Conservation (phyloP, 2,888 invertebrate species). For the Cepaea hortensis region DNA sequence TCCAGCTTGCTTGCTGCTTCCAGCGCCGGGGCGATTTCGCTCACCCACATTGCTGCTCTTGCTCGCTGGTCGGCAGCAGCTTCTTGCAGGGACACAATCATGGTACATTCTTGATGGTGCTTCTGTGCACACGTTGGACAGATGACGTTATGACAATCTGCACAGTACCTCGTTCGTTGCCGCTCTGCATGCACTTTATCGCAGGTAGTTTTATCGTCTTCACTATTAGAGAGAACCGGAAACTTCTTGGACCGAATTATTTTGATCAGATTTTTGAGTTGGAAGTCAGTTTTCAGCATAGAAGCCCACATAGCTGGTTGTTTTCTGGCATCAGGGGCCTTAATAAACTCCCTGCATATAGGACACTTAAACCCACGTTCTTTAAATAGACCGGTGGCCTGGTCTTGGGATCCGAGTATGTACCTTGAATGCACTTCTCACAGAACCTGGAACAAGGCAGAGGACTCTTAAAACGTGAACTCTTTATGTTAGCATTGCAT, state of each 20-base stretch:
- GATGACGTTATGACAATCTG: constrained; percentile 41
- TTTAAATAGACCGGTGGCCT: background rate
- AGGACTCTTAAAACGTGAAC: background rate
- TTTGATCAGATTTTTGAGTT: constrained; percentile 49
- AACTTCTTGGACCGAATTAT: constrained; percentile 28
- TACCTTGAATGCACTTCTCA: constrained; percentile 46
- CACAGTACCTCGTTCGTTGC: constrained; percentile 46
- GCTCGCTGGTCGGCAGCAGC: constrained; percentile 45
- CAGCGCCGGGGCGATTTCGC: constrained; percentile 11
- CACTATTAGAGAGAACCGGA: background rate
- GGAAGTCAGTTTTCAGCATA: constrained; percentile 50
- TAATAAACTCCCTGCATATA: constrained; percentile 46
- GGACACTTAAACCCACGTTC: constrained; percentile 50
- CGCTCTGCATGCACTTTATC: constrained; percentile 24
- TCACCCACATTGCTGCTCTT: constrained; percentile 5
- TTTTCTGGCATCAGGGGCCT: constrained; percentile 32
- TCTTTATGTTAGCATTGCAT: too few relatives aligned
- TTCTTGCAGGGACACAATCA: constrained; percentile 40
- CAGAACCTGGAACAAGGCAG: constrained; percentile 43
- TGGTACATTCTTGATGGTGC: constrained; percentile 44
- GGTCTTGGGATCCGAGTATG: background rate
- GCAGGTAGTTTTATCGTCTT: background rate
- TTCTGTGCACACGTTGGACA: constrained; percentile 52
- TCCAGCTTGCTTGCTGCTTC: background rate
- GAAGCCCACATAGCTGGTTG: constrained; percentile 47